Percentiles rank a stretch among this genome's conserved stretches.
Conservation (phyloP, 2,113 vertebrate species). For the Tenrec ecaudatus region DNA sequence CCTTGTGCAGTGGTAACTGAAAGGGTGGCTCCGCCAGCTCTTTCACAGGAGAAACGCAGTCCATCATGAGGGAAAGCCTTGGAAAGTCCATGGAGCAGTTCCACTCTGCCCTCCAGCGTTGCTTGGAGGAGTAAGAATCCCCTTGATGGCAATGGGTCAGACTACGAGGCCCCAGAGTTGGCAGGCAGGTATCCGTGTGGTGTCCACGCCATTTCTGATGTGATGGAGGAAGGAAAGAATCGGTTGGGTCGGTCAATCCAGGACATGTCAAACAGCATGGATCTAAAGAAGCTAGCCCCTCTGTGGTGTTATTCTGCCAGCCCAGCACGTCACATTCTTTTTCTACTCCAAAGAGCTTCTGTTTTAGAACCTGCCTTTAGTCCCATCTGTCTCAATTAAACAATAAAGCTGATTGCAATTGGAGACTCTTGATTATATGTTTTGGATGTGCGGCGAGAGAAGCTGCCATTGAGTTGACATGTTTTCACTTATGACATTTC, state of each 20-base stretch:
- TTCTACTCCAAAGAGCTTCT: accelerated
- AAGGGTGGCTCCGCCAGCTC: not conserved
- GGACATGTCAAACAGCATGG: not conserved
- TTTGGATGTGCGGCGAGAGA: not conserved
- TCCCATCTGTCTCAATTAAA: accelerated
- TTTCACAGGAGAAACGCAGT: not conserved
- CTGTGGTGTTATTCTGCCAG: not conserved
- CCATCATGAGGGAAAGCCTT: not conserved
- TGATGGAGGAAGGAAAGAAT: too few species aligned
- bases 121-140: not conserved
- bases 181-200: not conserved
- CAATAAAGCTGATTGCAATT: accelerated
- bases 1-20: not conserved
- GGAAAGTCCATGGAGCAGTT: not conserved
- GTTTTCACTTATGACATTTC: not conserved
- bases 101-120: not conserved
- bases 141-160: not conserved
- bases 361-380: not conserved
- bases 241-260: too few species aligned
- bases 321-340: too few species aligned
- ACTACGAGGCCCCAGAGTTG: not conserved
- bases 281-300: not conserved
- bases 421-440: not conserved
- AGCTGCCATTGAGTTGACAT: not conserved
- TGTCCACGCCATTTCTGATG: not conserved